These are phyloP conservation scores for Elymnias hypermnestra DNA, from an alignment of 1,140 invertebrate species.

Conservation along the genomic window DNA sequence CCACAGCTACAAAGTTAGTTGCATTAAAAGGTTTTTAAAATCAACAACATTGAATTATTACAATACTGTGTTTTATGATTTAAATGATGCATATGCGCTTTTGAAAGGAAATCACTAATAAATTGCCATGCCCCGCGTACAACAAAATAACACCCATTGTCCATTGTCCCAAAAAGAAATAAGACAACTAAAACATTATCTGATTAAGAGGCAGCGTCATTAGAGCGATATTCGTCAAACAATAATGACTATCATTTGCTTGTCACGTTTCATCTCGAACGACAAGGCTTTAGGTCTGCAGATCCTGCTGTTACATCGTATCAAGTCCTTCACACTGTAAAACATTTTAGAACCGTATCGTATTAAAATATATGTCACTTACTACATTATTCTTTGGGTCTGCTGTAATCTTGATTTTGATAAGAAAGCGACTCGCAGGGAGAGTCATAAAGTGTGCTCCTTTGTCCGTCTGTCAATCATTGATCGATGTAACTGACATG, in stretches of 20 bases:
- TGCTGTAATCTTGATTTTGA: conserved; percentile 32
- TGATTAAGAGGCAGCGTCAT: conserved; percentile 30
- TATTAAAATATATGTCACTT: conserved; percentile 14
- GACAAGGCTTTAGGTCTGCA: background rate
- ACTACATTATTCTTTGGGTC: conserved; percentile 18
- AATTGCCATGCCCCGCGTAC: conserved; percentile 19
- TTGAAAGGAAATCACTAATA: conserved; percentile 8
- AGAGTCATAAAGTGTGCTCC: conserved; percentile 34
- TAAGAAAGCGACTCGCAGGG: conserved; percentile 30
- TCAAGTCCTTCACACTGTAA: background rate
- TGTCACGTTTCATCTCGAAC: conserved; percentile 16
- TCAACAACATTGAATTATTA: too few relatives aligned
- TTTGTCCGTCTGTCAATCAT: conserved; percentile 39
- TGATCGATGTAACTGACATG: conserved; percentile 33
- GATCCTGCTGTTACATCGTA: conserved; percentile 15
- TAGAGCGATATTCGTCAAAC: conserved; percentile 34
- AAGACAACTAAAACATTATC: conserved; percentile 35
- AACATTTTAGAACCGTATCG: conserved; percentile 19
- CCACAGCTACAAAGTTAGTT: too few relatives aligned
- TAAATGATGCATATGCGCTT: too few relatives aligned
- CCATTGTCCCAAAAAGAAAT: conserved; percentile 29
- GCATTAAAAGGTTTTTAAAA: too few relatives aligned
- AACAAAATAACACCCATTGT: conserved; percentile 30
- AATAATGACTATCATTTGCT: conserved; percentile 33
- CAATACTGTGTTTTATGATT: too few relatives aligned